A percentile compares a stretch with the other conserved stretches of the same genome.
Conservation (phyloP, 1,140 invertebrate species). For the Triops longicaudatus region DNA sequence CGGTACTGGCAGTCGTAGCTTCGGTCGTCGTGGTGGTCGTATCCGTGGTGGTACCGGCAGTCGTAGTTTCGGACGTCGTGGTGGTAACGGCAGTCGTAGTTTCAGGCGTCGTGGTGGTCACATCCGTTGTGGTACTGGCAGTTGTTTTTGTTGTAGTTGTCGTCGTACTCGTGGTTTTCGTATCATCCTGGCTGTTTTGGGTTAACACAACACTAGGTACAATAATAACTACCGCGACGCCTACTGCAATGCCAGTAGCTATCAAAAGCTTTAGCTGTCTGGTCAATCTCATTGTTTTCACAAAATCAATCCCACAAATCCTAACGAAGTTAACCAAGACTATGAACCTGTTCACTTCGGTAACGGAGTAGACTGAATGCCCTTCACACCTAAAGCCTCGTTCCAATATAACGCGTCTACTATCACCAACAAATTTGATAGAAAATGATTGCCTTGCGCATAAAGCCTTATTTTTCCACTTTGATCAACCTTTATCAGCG, state of each 20-base stretch:
- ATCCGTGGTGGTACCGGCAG: background rate
- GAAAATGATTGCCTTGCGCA: no score
- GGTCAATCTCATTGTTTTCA: background rate
- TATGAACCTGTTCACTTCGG: no score
- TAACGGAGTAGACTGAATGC: no score
- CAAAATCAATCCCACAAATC: background rate
- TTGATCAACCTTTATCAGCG: no score
- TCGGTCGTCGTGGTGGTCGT: background rate
- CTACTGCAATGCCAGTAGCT: background rate
- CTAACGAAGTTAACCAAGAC: no score
- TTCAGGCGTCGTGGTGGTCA: slow-evolving; percentile 17
- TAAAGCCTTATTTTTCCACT: no score
- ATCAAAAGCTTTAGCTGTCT: background rate
- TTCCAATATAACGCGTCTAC: no score
- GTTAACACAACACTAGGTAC: slow-evolving; percentile 14
- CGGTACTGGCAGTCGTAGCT: background rate
- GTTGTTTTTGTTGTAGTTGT: background rate
- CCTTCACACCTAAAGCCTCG: no score
- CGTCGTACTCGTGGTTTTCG: background rate
- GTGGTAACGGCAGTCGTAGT: background rate
- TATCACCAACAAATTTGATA: no score
- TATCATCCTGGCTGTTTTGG: background rate
- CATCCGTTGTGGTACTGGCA: background rate
- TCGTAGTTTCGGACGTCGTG: background rate
- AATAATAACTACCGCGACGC: background rate